Conservation (phyloP, 2,888 invertebrate genomes). For the Drosophila incognita region DNA sequence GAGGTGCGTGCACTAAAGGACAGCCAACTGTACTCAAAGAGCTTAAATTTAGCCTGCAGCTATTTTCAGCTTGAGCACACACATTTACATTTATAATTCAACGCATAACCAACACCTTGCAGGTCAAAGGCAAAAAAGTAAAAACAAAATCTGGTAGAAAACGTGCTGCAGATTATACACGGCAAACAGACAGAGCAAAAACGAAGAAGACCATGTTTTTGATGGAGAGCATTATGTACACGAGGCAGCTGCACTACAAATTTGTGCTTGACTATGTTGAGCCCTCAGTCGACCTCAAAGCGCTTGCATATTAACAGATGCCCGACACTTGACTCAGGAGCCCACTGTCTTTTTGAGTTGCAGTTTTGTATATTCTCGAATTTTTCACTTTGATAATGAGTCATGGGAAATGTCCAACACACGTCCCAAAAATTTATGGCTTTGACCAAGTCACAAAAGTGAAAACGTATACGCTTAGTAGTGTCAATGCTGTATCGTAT, state of each 20-base stretch:
- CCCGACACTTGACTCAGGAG: slow-evolving; percentile 24
- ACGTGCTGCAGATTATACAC: slow-evolving; percentile 12
- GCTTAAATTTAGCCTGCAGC: slow-evolving; percentile 53
- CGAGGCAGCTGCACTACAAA: not conserved
- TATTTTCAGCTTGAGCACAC: slow-evolving; percentile 59
- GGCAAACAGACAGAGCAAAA: slow-evolving; percentile 20
- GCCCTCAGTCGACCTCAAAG: slow-evolving; percentile 34
- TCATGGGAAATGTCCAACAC: not conserved
- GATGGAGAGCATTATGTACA: slow-evolving; percentile 1
- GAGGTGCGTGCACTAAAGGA: not conserved
- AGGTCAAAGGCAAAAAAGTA: slow-evolving; percentile 3
- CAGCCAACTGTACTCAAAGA: slow-evolving; percentile 34
- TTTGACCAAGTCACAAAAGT: slow-evolving; percentile 4
- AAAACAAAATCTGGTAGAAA: slow-evolving; percentile 9
- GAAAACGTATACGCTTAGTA: slow-evolving; percentile 15
- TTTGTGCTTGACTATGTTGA: slow-evolving; percentile 10
- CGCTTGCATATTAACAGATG: slow-evolving; percentile 39
- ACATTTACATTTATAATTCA: slow-evolving; percentile 68
- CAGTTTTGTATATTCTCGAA: slow-evolving; percentile 32
- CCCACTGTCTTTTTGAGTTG: slow-evolving; percentile 17
- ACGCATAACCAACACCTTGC: slow-evolving; percentile 39
- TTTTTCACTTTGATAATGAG: slow-evolving; percentile 3
- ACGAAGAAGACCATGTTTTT: slow-evolving; percentile 6
- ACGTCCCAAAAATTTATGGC: not conserved
- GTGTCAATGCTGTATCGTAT: not conserved